Percentiles rank a stretch among this genome's conserved stretches.
Conservation (phyloP, 2,113 vertebrate species). For the Tachysurus fulvidraco region DNA sequence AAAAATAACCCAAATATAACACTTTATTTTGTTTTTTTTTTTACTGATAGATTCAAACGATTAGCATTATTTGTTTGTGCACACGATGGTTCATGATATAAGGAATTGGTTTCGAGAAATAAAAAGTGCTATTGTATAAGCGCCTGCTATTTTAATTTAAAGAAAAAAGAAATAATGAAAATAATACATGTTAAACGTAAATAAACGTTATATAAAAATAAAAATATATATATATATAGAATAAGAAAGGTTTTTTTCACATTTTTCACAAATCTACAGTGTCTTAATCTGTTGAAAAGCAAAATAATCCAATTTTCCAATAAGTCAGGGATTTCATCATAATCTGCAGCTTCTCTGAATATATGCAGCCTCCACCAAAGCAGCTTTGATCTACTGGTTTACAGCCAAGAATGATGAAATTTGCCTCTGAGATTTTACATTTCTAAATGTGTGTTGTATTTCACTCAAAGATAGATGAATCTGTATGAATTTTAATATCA, state of each 20-base stretch:
- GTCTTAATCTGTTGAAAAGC: neutral
- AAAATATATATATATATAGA: neutral
- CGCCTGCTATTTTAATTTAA: neutral
- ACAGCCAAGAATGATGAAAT: neutral
- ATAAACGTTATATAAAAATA: neutral
- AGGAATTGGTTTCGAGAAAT: neutral
- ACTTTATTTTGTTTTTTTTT: neutral
- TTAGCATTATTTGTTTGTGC: neutral
- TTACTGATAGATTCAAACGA: too few relatives aligned
- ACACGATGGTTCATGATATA: neutral
- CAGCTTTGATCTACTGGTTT: constrained; percentile 31
- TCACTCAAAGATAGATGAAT: neutral
- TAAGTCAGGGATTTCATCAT: neutral
- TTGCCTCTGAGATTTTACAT: neutral
- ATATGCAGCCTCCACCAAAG: neutral
- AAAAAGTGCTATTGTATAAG: too few relatives aligned
- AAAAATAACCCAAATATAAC: neutral
- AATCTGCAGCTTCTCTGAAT: neutral
- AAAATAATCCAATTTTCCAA: neutral
- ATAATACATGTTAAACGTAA: neutral
- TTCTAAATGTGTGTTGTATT: neutral
- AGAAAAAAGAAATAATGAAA: neutral
- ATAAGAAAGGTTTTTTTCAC: neutral
- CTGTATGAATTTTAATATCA: neutral
- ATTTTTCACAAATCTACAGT: neutral